These are phyloP conservation scores for Spongia lamella DNA, from an alignment of 37 sponge, comb jelly and placozoan species.

Conservation along the genomic window DNA sequence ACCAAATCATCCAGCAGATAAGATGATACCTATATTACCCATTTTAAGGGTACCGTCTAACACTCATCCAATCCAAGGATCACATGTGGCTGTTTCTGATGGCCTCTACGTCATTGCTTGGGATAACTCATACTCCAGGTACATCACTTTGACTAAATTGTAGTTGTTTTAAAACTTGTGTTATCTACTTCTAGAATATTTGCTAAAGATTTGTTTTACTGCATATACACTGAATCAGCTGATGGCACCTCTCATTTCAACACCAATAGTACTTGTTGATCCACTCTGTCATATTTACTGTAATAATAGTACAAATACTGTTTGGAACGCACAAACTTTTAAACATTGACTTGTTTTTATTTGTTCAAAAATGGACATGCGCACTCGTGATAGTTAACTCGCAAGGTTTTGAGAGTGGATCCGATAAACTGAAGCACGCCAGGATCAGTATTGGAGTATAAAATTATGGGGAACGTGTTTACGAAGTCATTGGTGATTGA, in stretches of 20 bases:
- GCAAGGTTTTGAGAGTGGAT: too few species aligned
- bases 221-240: slow-evolving; percentile 78
- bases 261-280: too few species aligned
- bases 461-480: slow-evolving; percentile 73
- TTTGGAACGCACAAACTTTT: too few species aligned
- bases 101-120: slow-evolving; percentile 88
- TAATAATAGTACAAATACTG: too few species aligned
- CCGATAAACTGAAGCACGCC: too few species aligned
- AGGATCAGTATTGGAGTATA: too few species aligned
- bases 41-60: slow-evolving; percentile 75
- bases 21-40: slow-evolving; percentile 78
- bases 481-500: slow-evolving; percentile 46
- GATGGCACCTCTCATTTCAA: too few species aligned
- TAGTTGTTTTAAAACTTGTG: background rate
- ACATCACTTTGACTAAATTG: background rate
- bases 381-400: too few species aligned
- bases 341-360: too few species aligned
- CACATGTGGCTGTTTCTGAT: slow-evolving; percentile 77
- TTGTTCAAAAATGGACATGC: too few species aligned
- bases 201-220: slow-evolving; percentile 90
- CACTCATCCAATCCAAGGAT: slow-evolving; percentile 75
- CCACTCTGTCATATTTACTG: too few species aligned
- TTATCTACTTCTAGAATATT: slow-evolving; percentile 68
- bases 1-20: slow-evolving; percentile 42
- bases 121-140: slow-evolving; percentile 95